Evolutionary conservation across 2,113 vertebrate genomes (phyloP).

Genomic region (Takifugu flavidus): DNA sequence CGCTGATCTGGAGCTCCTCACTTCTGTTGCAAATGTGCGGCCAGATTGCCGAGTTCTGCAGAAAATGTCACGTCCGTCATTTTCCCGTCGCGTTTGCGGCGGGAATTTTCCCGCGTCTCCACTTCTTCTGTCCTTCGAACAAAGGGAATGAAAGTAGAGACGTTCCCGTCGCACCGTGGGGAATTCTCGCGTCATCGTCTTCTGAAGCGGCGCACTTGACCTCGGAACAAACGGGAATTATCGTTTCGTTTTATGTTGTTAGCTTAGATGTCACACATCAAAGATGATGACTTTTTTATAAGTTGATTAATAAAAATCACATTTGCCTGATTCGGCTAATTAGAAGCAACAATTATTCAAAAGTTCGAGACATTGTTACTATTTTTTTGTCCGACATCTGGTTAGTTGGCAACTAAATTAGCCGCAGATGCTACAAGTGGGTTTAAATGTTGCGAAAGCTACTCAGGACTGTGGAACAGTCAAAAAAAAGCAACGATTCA

Average conservation of each 20-base stretch:
- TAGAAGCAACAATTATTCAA: too few species aligned
- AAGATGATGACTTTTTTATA: background rate
- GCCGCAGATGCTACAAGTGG: too few species aligned
- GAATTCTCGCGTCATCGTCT: too few species aligned
- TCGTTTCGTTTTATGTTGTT: slow-evolving; percentile 14
- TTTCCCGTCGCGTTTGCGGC: slow-evolving; percentile 5
- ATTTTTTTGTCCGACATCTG: too few species aligned
- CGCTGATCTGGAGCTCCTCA: slow-evolving; percentile 26
- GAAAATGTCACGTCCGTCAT: slow-evolving; percentile 63
- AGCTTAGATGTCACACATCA: slow-evolving; percentile 14
- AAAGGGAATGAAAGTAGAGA: background rate
- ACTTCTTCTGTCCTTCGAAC: slow-evolving; percentile 9
- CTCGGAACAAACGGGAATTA: slow-evolving; percentile 1
- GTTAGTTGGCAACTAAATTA: too few species aligned
- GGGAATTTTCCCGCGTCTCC: slow-evolving; percentile 12
- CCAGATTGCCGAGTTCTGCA: slow-evolving; percentile 20
- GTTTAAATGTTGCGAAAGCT: too few species aligned
- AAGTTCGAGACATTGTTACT: too few species aligned
- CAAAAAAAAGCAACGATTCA: too few species aligned
- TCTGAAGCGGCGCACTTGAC: slow-evolving; percentile 18
- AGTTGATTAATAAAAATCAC: background rate
- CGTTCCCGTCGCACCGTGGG: too few species aligned
- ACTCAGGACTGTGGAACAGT: too few species aligned
- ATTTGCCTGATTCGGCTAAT: too few species aligned
- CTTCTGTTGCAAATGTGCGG: slow-evolving; percentile 30